Evolutionary conservation across 2,113 vertebrate genomes (phyloP).

Genomic region (Blennius ocellaris): DNA sequence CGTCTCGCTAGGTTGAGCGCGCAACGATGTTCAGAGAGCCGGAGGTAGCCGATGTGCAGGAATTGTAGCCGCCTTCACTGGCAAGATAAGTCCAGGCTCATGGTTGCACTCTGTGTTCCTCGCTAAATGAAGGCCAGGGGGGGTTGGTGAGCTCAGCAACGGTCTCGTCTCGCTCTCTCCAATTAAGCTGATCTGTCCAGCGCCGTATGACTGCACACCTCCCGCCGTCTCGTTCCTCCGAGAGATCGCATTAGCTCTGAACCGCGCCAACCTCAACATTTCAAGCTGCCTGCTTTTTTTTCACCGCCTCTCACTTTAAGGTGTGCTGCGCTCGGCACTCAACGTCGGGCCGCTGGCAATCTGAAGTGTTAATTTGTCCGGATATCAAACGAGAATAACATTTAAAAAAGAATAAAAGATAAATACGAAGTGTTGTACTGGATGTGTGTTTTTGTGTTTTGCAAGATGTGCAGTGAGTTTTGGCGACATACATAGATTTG

Average conservation of each 20-base stretch:
- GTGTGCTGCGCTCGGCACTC: neutral
- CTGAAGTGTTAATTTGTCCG: conserved; percentile 13
- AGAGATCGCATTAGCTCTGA: conserved; percentile 57
- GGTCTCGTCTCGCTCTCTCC: conserved; percentile 65
- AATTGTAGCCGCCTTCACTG: conserved; percentile 30
- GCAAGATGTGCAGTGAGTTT: too few relatives aligned
- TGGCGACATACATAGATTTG: too few relatives aligned
- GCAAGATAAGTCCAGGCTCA: conserved; percentile 23
- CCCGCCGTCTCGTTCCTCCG: conserved; percentile 59
- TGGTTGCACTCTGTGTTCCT: conserved; percentile 48
- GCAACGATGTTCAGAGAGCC: conserved; percentile 5
- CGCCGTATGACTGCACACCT: conserved; percentile 49
- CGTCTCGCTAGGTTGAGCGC: conserved; percentile 3
- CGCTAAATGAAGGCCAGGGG: conserved; percentile 50
- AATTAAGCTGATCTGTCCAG: conserved; percentile 71
- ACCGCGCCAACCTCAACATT: conserved; percentile 59
- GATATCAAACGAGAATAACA: conserved; percentile 35
- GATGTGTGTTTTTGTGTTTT: too few relatives aligned
- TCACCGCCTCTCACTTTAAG: conserved; percentile 36
- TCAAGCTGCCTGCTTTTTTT: conserved; percentile 43
- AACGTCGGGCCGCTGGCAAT: too few relatives aligned
- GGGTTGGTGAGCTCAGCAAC: conserved; percentile 42
- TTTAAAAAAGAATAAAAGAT: too few relatives aligned
- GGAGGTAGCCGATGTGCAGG: conserved; percentile 8
- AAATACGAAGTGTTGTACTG: too few relatives aligned